Evolutionary conservation across 2,797 vertebrate genomes (phyloP), one percentile per base, ranked within the genome.

Genomic region (Octomys mimax): DNA sequence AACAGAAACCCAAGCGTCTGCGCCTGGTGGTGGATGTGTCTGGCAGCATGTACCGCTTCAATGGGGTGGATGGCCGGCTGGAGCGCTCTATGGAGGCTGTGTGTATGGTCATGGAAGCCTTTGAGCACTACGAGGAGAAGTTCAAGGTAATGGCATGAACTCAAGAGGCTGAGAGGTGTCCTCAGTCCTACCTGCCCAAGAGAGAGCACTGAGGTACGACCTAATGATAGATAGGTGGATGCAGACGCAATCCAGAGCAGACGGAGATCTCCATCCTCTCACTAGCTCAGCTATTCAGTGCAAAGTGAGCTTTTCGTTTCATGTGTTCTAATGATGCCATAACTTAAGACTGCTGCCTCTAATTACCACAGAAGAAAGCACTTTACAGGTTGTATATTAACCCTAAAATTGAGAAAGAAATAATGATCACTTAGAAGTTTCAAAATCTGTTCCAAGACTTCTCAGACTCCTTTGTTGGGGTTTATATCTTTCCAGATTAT

Each of bases 11-110:
- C 54, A 99, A 99, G 95, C 99, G 99, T 0, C 95, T 99, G 31
- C 99, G 99, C 10, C 98, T 99, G 93, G 98, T 99, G 52, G 99
- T 99, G 0, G 99, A 99, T 80, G 99, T 99, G 24, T 99, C 99
- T 0, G 99, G 99, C 70, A 99, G 99, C 98, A 99, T 99, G 99
- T 99, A 99, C 97, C 99, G 99, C 97, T 99, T 99, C 97, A 99
- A 99, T 0, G 99, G 99, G 0, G 99, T 99, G 91, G 99, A 99
- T 0, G 98, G 99, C 2, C 98, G 99, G 4, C 99, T 99, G 95
- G 99, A 99, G 90, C 99, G 99, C 96, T 99, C 99, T 66, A 99
- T 99, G 99, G 99, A 99, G 98, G 99, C 99, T 0, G 99, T 99
- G 90, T 99, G 99, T 77, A 99, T 99, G 99, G 99, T 99, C 95